Base-by-base conservation (phyloP, 2,113 vertebrate species). In the Aleadryas rufinucha region DNA sequence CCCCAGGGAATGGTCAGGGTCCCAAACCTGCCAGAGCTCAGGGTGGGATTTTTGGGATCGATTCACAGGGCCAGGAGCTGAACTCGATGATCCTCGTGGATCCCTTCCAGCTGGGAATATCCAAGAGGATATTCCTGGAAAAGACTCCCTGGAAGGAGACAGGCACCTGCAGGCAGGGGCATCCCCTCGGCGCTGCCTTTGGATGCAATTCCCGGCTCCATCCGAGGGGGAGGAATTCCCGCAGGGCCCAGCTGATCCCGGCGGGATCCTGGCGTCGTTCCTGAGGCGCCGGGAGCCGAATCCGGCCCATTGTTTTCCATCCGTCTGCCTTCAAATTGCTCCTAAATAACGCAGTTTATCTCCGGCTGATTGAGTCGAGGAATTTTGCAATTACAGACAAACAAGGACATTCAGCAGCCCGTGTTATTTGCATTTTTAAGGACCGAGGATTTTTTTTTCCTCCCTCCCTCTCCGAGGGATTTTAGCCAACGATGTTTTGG, bases 351-450 rank as follows among this genome's bases (percentile, higher is more conserved):
- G 53, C 91, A 91, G 94, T 97, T 97, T 97, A 96, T 95, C 96
- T 94, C 17, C 27, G 93, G 93, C 95, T 97, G 96, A 97, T 95
- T 97, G 96, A 96, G 95, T 10, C 95, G 68, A 26, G 31, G 94
- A 91, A 96, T 97, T 96, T 94, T 60, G 96, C 94, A 97, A 97
- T 97, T 97, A 96, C 94, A 70, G 31, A 3, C 95, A 95, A 97
- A 97, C 75, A 59, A 91, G 96, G 95, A 94, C 95, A 87, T 95
- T 94, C 95, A 89, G 96, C 91, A 24, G 69, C 87, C 26, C 80
- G 6, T 31, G 52, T 79, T 30, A 96, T 97, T 97, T 97, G 96
- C 95, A 97, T 97, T 95, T 97, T 97, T 97, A 97, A 96, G 95
- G 94, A 94, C 65, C 31, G 11, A 52, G 71, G 47, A 1, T 26